phyloP scores from a whole-genome alignment of 2,113 vertebrate genomes.

The Periophthalmus modestus region DNA sequence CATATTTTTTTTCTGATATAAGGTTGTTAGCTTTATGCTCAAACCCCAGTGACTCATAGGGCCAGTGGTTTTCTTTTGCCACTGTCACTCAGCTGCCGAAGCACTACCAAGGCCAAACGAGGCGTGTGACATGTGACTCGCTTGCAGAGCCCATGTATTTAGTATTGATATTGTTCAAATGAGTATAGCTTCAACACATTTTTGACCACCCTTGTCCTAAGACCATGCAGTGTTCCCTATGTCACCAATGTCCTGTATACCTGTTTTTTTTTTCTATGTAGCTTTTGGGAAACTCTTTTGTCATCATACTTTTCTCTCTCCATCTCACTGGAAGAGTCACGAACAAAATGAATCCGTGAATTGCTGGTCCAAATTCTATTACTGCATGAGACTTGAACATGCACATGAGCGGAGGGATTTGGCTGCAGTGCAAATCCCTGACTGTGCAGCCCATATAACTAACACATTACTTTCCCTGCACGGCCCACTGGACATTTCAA shows the following conservation, averaged over 20 bases:
- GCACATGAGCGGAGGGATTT: conserved; percentile 11
- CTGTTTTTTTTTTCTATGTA: neutral
- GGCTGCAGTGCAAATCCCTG: conserved; percentile 46
- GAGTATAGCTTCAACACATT: too few species aligned
- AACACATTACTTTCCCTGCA: conserved; percentile 44
- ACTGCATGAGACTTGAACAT: conserved; percentile 1
- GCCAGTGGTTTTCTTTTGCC: too few species aligned
- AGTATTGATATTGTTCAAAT: too few species aligned
- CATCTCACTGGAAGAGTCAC: neutral
- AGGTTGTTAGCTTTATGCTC: too few species aligned
- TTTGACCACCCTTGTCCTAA: too few species aligned
- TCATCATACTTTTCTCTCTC: neutral
- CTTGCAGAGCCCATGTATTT: too few species aligned
- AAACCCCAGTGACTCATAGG: too few species aligned
- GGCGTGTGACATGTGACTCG: too few species aligned
- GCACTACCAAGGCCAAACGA: too few species aligned
- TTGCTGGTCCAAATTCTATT: neutral
- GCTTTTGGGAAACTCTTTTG: neutral
- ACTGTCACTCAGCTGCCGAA: too few species aligned
- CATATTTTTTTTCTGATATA: too few species aligned
- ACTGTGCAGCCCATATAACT: conserved; percentile 33
- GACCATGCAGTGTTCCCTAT: too few species aligned
- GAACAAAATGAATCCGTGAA: neutral
- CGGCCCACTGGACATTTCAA: conserved; percentile 62
- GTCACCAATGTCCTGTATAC: neutral